Evolutionary conservation across 2,888 invertebrate genomes (phyloP), one percentile per base, ranked within the genome.

Genomic region (Dynastes grantii): DNA sequence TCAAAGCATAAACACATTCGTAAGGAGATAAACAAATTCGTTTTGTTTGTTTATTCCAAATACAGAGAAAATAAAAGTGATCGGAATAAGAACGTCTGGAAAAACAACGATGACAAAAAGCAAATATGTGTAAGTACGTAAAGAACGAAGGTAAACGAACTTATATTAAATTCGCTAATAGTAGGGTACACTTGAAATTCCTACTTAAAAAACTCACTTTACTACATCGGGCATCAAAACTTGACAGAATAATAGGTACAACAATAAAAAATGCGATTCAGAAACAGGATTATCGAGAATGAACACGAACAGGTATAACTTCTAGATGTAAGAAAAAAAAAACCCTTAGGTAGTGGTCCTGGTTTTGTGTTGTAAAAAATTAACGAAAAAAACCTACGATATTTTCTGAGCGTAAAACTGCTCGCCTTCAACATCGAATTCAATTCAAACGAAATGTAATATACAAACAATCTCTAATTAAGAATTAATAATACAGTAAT

Each of bases 141-240:
- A 55, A 55, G n/a, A 16, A 55, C 37, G 2, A 37, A 64, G 64
- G 64, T 64, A 37, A 37, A 64, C 13, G 64, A 64, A 64, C 64
- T 32, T 64, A 2, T 0, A 2, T 32, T 8, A 63, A 63, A 63
- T 29, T 29, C 9, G 29, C n/a, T 22, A 63, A 63, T 22, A 22
- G 29, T 32, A 32, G 32, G 22, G 5, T 32, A 32, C 5, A 32
- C 6, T 64, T 32, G 13, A 64, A 29, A 64, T 3, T 13, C 11
- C 13, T 16, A 64, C 6, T 37, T 45, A 45, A 45, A 45, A 45
- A 45, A 40, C 45, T 45, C 2, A 45, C 8, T 45, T 32, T 45
- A 45, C 45, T 45, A 1, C 11, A 9, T 8, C 11, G 45, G 45
- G 8, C 45, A 45, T 9, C 8, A 11, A 8, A 45, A 2, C 8